phyloP scores from a whole-genome alignment of 2,888 invertebrate species.

The Nysson spinosus region DNA sequence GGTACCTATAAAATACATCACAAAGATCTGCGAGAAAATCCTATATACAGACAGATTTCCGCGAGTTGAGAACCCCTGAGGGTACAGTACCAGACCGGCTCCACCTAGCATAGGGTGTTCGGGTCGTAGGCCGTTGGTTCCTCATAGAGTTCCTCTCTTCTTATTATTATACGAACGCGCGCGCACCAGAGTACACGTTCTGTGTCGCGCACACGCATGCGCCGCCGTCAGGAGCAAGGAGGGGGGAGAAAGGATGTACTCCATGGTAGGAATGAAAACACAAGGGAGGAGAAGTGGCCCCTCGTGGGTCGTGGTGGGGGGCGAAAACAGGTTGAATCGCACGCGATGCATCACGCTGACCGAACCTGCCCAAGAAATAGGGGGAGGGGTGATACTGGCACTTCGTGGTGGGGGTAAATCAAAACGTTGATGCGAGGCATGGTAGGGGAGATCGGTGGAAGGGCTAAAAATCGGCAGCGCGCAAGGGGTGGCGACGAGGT shows the following conservation, averaged over 20 bases:
- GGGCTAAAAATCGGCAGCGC: constrained; percentile 48
- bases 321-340: constrained; percentile 74
- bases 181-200: constrained; percentile 54
- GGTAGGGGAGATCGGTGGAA: constrained; percentile 21
- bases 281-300: constrained; percentile 52
- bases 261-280: constrained; percentile 46
- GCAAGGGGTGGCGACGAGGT: constrained; percentile 62
- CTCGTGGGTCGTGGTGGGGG: constrained; percentile 51
- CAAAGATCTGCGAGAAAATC: not conserved
- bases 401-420: constrained; percentile 49
- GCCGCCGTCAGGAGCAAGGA: constrained; percentile 24
- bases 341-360: constrained; percentile 70
- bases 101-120: constrained; percentile 76
- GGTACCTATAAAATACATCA: too few species aligned
- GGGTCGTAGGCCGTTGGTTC: constrained; percentile 76
- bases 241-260: constrained; percentile 25
- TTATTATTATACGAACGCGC: constrained; percentile 72
- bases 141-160: constrained; percentile 76
- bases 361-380: constrained; percentile 27
- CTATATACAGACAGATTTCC: constrained; percentile 6
- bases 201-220: constrained; percentile 48
- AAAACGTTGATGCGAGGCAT: constrained; percentile 37
- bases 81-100: constrained; percentile 74
- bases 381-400: constrained; percentile 24
- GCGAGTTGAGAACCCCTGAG: constrained; percentile 66